Evolutionary conservation across 1,140 invertebrate species (phyloP).

Genomic region (Babylonia areolata): DNA sequence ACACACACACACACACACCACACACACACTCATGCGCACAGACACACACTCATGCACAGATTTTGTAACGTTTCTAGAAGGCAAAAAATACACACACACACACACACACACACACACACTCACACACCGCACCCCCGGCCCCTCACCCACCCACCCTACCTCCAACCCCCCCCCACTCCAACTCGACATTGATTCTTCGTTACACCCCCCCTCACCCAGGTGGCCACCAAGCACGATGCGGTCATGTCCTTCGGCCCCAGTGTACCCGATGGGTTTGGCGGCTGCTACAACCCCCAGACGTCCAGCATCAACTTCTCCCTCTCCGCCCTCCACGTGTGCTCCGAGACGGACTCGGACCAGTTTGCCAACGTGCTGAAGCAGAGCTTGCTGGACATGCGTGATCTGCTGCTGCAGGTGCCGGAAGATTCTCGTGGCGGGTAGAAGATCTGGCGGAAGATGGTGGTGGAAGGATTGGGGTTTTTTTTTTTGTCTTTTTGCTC

Average conservation of each 20-base stretch:
- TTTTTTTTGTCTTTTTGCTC: no score
- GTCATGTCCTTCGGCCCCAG: constrained; percentile 75
- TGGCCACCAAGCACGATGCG: constrained; percentile 68
- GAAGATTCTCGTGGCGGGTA: no score
- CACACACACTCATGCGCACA: no score
- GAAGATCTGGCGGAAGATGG: no score
- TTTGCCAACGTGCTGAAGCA: constrained; percentile 52
- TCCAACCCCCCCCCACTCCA: background rate
- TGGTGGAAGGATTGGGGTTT: no score
- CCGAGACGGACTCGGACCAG: constrained; percentile 70
- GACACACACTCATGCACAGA: no score
- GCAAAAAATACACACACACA: no score
- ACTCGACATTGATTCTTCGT: background rate
- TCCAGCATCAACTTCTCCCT: constrained; percentile 72
- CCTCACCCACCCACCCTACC: no score
- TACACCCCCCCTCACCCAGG: constrained; percentile 55
- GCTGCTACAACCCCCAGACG: constrained; percentile 78
- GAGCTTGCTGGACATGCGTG: constrained; percentile 57
- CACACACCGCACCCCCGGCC: no score
- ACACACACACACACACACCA: no score
- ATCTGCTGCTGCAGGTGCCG: background rate
- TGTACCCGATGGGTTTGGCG: constrained; percentile 77
- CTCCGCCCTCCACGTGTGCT: constrained; percentile 71
- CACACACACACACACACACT: no score
- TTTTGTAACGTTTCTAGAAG: no score